Conservation (phyloP, 2,113 vertebrate genomes). For the Ploceus nigricollis region DNA sequence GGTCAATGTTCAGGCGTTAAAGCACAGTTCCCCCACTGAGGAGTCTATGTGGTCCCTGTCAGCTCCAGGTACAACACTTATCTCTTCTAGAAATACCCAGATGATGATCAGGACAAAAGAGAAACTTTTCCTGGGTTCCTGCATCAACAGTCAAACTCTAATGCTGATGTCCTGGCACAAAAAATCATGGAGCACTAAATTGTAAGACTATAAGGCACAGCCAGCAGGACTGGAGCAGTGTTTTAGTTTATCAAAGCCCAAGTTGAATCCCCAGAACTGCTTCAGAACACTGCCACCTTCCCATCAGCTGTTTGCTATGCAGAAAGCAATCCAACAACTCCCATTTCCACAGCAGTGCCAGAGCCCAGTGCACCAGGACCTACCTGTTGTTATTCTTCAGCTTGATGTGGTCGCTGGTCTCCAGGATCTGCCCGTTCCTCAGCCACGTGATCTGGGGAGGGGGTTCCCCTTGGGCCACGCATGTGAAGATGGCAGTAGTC, state of each 20-base stretch:
- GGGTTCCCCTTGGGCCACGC: slow-evolving; percentile 91
- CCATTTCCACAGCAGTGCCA: not conserved
- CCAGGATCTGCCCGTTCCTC: slow-evolving; percentile 93
- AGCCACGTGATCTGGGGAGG: slow-evolving; percentile 93
- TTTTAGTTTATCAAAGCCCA: not conserved
- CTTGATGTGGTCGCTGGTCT: slow-evolving; percentile 88
- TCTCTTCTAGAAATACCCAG: not conserved
- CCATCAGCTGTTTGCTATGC: not conserved
- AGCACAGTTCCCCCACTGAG: not conserved
- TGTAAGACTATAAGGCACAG: not conserved
- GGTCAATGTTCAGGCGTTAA: not conserved
- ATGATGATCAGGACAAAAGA: not conserved
- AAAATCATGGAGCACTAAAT: not conserved
- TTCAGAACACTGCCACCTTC: not conserved
- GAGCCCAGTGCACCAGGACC: not conserved
- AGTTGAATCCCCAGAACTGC: not conserved
- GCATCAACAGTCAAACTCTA: not conserved
- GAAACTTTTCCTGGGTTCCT: not conserved
- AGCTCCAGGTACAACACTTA: not conserved
- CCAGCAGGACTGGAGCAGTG: not conserved
- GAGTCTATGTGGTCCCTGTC: not conserved
- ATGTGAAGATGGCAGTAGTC: slow-evolving; percentile 94
- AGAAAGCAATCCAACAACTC: not conserved
- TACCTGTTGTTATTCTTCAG: slow-evolving; percentile 98
- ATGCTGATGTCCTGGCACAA: not conserved